Evolutionary conservation across 2,797 vertebrate species (phyloP).

Genomic region (Schizopygopsis malacanthus): DNA sequence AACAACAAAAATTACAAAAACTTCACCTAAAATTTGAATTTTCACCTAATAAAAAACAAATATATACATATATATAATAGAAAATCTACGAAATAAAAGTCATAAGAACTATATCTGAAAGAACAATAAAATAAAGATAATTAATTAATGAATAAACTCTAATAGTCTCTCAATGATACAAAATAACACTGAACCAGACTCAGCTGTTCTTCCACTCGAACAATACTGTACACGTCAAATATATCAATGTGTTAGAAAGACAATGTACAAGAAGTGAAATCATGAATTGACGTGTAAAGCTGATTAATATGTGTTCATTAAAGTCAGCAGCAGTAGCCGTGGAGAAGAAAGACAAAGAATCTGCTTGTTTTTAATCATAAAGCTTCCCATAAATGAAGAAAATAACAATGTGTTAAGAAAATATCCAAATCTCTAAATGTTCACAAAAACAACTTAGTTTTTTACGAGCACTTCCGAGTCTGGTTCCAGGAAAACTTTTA

Average conservation of each 20-base stretch:
- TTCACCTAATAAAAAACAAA: too few relatives aligned
- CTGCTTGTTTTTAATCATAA: conserved; percentile 42
- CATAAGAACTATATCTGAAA: too few relatives aligned
- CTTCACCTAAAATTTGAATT: too few relatives aligned
- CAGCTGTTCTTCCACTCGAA: not conserved
- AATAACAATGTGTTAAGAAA: conserved; percentile 63
- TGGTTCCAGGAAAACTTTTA: conserved; percentile 75
- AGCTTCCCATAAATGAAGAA: conserved; percentile 48
- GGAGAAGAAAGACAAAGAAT: conserved; percentile 8
- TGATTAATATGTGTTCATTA: not conserved
- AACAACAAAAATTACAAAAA: not conserved
- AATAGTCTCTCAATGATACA: not conserved
- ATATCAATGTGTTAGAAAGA: not conserved
- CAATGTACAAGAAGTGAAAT: not conserved
- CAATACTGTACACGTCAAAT: not conserved
- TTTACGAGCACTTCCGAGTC: conserved; percentile 75
- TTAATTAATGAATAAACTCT: not conserved
- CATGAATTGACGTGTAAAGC: not conserved
- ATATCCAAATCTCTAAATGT: conserved; percentile 57
- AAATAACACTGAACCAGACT: too few relatives aligned
- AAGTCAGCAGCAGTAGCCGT: not conserved
- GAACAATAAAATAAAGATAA: not conserved
- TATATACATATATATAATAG: not conserved
- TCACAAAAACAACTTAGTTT: conserved; percentile 56
- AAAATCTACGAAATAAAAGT: too few relatives aligned